Conservation (phyloP, 2,797 vertebrate genomes). For the Schizothorax lantsangensis region DNA sequence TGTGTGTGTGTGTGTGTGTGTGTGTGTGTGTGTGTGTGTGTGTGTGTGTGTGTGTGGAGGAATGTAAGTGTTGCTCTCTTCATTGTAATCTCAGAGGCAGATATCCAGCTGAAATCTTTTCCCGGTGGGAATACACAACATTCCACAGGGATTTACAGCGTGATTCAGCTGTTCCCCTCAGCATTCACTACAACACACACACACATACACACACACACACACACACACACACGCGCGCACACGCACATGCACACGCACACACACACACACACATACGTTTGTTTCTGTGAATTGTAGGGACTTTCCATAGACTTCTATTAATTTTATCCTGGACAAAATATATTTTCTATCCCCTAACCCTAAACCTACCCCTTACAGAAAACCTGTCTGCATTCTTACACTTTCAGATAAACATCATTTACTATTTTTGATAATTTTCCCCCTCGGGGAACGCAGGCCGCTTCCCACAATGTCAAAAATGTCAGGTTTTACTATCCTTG, state of each 20-base stretch:
- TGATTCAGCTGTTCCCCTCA: constrained; percentile 53
- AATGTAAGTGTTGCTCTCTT: constrained; percentile 31
- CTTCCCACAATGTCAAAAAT: too few species aligned
- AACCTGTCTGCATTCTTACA: too few species aligned
- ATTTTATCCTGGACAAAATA: too few species aligned
- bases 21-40: background rate
- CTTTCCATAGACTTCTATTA: too few species aligned
- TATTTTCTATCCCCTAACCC: too few species aligned
- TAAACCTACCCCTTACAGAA: too few species aligned
- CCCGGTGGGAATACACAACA: constrained; percentile 41
- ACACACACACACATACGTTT: too few species aligned
- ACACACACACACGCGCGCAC: background rate
- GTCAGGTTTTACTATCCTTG: too few species aligned
- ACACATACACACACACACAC: constrained; percentile 10
- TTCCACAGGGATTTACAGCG: constrained; percentile 49
- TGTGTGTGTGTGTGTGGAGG: constrained; percentile 20
- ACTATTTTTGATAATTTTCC: too few species aligned
- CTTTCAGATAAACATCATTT: too few species aligned
- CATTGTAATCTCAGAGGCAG: constrained; percentile 31
- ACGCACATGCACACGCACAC: background rate
- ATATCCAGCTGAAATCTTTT: constrained; percentile 22
- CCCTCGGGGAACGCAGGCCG: too few species aligned
- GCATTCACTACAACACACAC: constrained; percentile 43
- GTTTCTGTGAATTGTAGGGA: too few species aligned
- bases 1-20: constrained; percentile 20